Evolutionary conservation across 2,113 vertebrate species (phyloP).

Genomic region (Prinia subflava): DNA sequence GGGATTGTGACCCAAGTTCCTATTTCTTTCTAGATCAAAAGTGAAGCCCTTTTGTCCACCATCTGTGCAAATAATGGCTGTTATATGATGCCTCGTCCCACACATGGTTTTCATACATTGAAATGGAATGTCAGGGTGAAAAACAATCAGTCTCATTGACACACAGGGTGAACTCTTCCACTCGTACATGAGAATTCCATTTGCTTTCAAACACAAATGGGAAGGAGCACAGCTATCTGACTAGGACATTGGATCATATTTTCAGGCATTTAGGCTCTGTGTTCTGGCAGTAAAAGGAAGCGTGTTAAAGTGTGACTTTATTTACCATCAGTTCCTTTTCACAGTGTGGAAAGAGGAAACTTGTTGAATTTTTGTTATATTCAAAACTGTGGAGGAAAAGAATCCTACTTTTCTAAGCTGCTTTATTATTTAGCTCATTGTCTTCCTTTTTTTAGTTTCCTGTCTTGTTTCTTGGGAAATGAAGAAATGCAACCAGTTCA

Average conservation of each 20-base stretch:
- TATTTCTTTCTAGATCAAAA: constrained; percentile 57
- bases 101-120: constrained; percentile 32
- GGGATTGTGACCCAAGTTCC: not conserved
- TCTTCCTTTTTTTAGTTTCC: not conserved
- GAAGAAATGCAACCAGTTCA: not conserved
- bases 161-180: not conserved
- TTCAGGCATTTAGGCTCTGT: not conserved
- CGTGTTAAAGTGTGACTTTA: not conserved
- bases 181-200: not conserved
- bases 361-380: not conserved
- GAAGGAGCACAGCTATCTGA: not conserved
- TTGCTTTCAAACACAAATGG: not conserved
- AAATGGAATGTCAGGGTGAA: constrained; percentile 17
- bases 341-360: not conserved
- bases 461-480: not conserved
- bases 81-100: not conserved
- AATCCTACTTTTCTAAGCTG: not conserved
- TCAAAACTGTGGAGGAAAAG: not conserved
- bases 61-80: constrained; percentile 74
- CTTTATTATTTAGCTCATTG: not conserved
- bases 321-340: not conserved
- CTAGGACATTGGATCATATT: not conserved
- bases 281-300: not conserved
- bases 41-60: constrained; percentile 48
- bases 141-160: not conserved